Conservation (phyloP, 2,888 invertebrate genomes). For the Desoria tigrina region DNA sequence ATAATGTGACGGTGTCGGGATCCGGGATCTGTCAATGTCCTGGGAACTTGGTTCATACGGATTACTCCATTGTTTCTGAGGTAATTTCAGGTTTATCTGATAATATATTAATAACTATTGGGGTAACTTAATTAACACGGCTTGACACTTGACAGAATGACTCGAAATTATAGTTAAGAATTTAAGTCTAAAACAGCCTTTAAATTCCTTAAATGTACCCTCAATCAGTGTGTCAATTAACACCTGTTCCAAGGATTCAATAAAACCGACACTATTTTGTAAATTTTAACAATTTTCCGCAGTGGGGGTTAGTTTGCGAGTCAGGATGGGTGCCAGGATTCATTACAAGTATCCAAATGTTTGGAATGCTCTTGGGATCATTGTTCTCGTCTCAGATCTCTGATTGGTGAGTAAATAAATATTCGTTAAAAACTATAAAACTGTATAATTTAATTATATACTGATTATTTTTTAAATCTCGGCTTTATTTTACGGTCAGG, state of each 20-base stretch:
- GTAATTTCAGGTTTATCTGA: too few relatives aligned
- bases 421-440: neutral
- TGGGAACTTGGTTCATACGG: conserved; percentile 10
- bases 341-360: conserved; percentile 46
- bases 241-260: neutral
- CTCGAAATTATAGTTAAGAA: too few relatives aligned
- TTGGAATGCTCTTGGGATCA: conserved; percentile 40
- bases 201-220: too few relatives aligned
- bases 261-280: neutral
- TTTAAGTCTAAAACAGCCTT: too few relatives aligned
- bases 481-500: conserved; percentile 15
- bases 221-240: neutral
- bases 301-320: conserved; percentile 44
- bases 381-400: conserved; percentile 35
- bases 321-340: conserved; percentile 42
- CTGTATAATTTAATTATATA: conserved; percentile 5
- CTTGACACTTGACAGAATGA: too few relatives aligned
- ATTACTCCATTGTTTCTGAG: conserved; percentile 29
- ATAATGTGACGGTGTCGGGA: neutral
- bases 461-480: neutral
- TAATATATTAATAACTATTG: too few relatives aligned
- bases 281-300: too few relatives aligned
- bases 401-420: conserved; percentile 33
- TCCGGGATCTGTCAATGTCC: conserved; percentile 23
- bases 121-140: too few relatives aligned